These are phyloP conservation scores for Psammodynastes pulverulentus DNA, from an alignment of 2,113 vertebrate genomes.

Conservation along the genomic window DNA sequence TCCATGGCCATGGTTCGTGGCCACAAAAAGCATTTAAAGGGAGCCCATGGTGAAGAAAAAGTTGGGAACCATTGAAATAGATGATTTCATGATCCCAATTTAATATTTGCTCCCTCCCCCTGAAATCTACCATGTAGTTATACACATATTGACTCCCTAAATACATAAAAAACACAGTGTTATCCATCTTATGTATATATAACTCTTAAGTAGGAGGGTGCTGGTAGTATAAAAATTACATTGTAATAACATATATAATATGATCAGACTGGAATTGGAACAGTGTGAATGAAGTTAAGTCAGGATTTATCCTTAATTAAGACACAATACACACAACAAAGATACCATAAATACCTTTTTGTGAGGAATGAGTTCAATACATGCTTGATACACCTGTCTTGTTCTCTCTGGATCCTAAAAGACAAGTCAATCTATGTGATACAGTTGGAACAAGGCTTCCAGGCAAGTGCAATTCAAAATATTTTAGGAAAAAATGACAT, in stretches of 20 bases:
- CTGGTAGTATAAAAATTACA: neutral
- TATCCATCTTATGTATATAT: neutral
- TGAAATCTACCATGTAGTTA: neutral
- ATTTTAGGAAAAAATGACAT: neutral
- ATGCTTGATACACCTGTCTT: conserved; percentile 93
- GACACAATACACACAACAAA: neutral
- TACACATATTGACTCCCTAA: neutral
- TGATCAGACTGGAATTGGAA: neutral
- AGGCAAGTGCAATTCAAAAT: neutral
- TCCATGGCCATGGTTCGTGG: neutral
- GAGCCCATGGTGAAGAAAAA: neutral
- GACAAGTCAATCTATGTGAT: neutral
- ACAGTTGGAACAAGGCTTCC: neutral
- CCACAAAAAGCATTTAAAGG: neutral
- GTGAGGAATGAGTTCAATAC: conserved; percentile 91
- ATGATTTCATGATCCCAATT: neutral
- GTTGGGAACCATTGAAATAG: neutral
- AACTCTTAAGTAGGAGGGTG: rapidly evolving
- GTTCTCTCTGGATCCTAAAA: conserved; percentile 88
- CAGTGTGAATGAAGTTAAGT: neutral
- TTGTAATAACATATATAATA: neutral
- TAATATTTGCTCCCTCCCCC: too few relatives aligned
- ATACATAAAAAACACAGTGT: neutral
- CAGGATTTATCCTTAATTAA: neutral
- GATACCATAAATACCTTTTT: conserved; percentile 83